Evolutionary conservation across 1,140 invertebrate genomes (phyloP).

Genomic region (Melipona quadrifasciata): DNA sequence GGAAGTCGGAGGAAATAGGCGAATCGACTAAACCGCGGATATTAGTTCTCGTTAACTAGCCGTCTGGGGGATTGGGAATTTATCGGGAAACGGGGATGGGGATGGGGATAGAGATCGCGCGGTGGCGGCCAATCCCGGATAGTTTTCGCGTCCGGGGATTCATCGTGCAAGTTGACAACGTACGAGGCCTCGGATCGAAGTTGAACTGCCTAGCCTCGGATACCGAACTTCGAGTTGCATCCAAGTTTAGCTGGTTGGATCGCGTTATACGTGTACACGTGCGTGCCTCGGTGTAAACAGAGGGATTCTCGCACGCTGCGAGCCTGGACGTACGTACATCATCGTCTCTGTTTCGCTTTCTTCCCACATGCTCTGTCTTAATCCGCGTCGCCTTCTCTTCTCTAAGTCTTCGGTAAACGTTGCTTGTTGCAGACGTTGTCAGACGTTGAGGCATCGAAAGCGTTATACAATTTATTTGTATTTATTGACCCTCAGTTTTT

Average conservation of each 20-base stretch:
- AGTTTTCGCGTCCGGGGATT: slow-evolving; percentile 43
- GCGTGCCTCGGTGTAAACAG: slow-evolving; percentile 30
- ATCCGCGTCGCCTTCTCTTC: background rate
- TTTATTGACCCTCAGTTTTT: too few species aligned
- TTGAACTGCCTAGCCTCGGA: slow-evolving; percentile 24
- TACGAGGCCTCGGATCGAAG: slow-evolving; percentile 29
- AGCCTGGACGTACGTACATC: slow-evolving; percentile 1
- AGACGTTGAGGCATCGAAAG: too few species aligned
- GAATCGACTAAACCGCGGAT: slow-evolving; percentile 17
- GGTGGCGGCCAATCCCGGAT: slow-evolving; percentile 9
- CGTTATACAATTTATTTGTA: too few species aligned
- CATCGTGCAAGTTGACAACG: slow-evolving; percentile 27
- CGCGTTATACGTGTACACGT: slow-evolving; percentile 34
- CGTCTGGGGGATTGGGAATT: slow-evolving; percentile 1
- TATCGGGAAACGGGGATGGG: background rate
- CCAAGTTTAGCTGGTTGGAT: slow-evolving; percentile 42
- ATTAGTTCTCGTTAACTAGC: slow-evolving; percentile 30
- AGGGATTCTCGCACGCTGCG: slow-evolving; percentile 11
- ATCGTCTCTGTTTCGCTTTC: background rate
- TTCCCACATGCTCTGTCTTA: background rate
- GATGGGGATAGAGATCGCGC: background rate
- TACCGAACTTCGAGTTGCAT: slow-evolving; percentile 51
- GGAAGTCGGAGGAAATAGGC: background rate
- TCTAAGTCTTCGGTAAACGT: too few species aligned
- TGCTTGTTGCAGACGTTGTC: too few species aligned